Base-by-base conservation (phyloP, 2,888 invertebrate species). In the Caenorhabditis plicata region DNA sequence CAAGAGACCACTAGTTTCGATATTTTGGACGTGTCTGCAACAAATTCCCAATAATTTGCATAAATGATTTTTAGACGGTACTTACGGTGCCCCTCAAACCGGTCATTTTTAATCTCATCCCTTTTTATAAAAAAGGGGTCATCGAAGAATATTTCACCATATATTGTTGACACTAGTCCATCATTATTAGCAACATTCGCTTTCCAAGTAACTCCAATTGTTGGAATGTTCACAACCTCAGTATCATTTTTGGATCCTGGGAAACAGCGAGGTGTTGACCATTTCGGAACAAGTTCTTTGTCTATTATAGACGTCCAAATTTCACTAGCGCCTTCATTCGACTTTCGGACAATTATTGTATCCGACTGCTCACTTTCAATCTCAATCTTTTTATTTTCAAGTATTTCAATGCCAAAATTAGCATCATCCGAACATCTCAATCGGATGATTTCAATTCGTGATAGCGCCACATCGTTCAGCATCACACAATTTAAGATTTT, bases 181-280 rank as follows among this genome's bases (percentile, higher is more conserved):
- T 64, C 67, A 22, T 64, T 64, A 26, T 60, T 64, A 8, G 73
- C 71, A 35, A 76, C 55, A 31, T 50, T 68, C 11, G 74, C 74
- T 47, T 67, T 68, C 77, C 75, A 77, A 7, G 70, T 50, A 7
- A 77, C 43, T 4, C 68, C 66, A 26, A 76, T 51, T 40, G 60
- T 48, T n/a, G 50, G 36, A n/a, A 52, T 44, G 8, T 39, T 45
- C 4, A 31, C n/a, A 15, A 35, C 38, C 5, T 53, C 57, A 13
- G 52, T 44, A 22, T 26, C 41, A n/a, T 13, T 23, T n/a, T 2
- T 15, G 11, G 13, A 43, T 33, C 36, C 13, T 19, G 7, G 32
- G 13, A 38, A 3, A 41, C 54, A 19, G 46, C 54, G 2, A 64
- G 68, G 20, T 51, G n/a, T 46, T 11, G 64, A 52, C 64, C 68